Percentiles rank a stretch among this genome's conserved stretches.
Conservation (phyloP, 2,888 invertebrate species). For the Nomada lathburiana region DNA sequence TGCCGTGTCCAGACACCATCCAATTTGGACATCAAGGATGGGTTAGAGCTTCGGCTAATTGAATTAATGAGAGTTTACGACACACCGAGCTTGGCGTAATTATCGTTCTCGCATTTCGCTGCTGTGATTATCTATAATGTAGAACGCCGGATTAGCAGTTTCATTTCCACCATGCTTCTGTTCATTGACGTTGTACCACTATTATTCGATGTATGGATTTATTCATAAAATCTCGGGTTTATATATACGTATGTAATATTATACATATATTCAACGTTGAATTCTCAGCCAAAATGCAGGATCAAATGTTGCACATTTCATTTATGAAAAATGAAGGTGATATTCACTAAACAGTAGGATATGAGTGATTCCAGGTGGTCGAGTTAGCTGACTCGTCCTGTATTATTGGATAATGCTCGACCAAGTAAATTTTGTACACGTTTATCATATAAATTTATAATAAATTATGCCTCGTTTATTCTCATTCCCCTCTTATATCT, state of each 20-base stretch:
- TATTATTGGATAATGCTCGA: no score
- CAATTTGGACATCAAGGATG: conserved; percentile 19
- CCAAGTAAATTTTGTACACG: no score
- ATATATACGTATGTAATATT: not conserved
- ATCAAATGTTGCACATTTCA: not conserved
- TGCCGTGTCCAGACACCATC: conserved; percentile 29
- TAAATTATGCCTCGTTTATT: no score
- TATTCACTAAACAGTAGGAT: no score
- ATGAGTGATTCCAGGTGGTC: no score
- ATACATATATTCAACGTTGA: not conserved
- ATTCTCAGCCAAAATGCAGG: no score
- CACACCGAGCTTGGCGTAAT: conserved; percentile 1
- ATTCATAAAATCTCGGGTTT: not conserved
- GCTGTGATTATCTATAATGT: not conserved
- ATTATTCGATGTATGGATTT: not conserved
- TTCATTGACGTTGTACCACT: not conserved
- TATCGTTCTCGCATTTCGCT: not conserved
- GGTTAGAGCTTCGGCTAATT: conserved; percentile 35
- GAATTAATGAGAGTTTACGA: conserved; percentile 51
- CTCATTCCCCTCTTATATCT: no score
- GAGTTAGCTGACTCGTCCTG: no score
- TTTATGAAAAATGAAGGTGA: not conserved
- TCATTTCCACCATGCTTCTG: not conserved
- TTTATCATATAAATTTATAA: no score
- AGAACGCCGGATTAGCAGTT: conserved; percentile 4